These are phyloP conservation scores for Falcaria lacertinaria DNA, from an alignment of 2,888 invertebrate genomes.

Conservation along the genomic window DNA sequence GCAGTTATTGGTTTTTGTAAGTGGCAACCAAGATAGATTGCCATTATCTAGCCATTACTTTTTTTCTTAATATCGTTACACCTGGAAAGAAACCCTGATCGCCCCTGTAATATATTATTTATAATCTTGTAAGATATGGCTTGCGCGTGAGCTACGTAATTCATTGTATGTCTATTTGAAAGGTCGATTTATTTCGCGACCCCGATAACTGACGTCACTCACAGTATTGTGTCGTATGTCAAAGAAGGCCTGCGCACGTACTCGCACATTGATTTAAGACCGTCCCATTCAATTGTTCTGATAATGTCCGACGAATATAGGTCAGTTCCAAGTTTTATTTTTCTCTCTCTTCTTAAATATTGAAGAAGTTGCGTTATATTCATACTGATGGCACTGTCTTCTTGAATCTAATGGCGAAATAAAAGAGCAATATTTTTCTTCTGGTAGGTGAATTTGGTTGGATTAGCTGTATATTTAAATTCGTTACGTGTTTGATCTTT, in stretches of 20 bases:
- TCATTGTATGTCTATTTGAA: conserved; percentile 32
- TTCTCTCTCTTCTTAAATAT: not conserved
- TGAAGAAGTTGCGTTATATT: not conserved
- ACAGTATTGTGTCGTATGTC: conserved; percentile 36
- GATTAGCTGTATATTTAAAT: no score
- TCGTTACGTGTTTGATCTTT: no score
- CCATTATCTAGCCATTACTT: no score
- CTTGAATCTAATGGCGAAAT: not conserved
- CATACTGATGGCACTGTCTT: no score
- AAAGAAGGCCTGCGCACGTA: conserved; percentile 20
- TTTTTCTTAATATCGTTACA: no score
- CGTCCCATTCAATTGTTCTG: conserved; percentile 37
- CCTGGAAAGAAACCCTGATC: no score
- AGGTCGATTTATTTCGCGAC: conserved; percentile 36
- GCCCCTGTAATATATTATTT: no score
- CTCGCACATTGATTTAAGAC: conserved; percentile 47
- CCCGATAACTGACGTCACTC: conserved; percentile 40
- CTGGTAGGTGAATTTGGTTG: no score
- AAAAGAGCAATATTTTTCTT: no score
- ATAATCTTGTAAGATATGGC: no score
- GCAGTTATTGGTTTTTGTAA: no score
- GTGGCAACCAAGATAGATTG: no score
- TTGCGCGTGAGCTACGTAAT: conserved; percentile 26
- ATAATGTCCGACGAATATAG: conserved; percentile 34
- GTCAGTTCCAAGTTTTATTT: conserved; percentile 21